Percentiles rank a stretch among this genome's conserved stretches.
phyloP scores from a whole-genome alignment of 2,113 vertebrate species.

The Ammospiza nelsoni region DNA sequence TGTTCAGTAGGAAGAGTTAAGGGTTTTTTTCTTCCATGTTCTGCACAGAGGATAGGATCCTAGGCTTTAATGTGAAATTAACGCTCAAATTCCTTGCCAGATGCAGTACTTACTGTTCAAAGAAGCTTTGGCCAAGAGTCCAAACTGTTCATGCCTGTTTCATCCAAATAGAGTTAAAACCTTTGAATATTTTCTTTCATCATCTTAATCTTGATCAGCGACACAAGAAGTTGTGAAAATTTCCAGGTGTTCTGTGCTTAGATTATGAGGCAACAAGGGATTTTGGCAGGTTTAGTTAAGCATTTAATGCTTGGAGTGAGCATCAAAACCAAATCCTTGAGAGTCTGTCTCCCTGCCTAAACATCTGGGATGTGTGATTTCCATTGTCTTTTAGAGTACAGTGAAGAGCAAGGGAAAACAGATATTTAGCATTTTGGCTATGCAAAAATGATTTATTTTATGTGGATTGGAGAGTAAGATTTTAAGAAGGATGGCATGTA shows the following conservation, averaged over 20 bases:
- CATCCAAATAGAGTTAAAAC: not conserved
- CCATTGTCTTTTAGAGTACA: not conserved
- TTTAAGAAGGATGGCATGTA: not conserved
- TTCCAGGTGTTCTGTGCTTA: not conserved
- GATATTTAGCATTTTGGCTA: not conserved
- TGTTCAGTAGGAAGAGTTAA: not conserved
- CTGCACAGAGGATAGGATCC: not conserved
- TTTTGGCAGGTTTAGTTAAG: not conserved
- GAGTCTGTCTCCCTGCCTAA: not conserved
- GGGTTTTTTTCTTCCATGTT: not conserved
- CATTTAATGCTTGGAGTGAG: constrained; percentile 15
- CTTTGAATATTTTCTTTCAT: constrained; percentile 15
- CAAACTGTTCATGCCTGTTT: not conserved
- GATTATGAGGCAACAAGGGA: not conserved
- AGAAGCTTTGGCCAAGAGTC: not conserved
- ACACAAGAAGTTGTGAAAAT: not conserved
- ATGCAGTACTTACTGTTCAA: not conserved
- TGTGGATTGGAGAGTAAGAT: not conserved
- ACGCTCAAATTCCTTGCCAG: not conserved
- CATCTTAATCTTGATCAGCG: constrained; percentile 7
- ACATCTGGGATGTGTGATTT: not conserved
- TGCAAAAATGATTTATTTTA: not conserved
- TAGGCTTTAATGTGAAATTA: not conserved
- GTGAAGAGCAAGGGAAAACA: not conserved
- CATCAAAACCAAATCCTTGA: not conserved